These are phyloP conservation scores for Pyralis farinalis DNA, from an alignment of 2,888 invertebrate species.

Conservation along the genomic window DNA sequence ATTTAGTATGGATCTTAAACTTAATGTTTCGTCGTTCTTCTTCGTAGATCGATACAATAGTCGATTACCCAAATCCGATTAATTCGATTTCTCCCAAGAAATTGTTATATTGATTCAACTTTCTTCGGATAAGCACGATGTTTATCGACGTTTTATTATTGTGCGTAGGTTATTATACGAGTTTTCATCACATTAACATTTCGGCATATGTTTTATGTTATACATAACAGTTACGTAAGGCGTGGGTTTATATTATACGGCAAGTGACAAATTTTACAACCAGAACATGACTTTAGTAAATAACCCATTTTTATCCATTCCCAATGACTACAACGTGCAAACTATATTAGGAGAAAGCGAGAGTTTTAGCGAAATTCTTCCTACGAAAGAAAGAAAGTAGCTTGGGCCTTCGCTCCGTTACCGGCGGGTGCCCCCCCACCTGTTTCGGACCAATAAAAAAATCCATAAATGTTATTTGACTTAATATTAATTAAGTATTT, in stretches of 20 bases:
- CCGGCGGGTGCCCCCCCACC: too few relatives aligned
- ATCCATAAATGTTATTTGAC: too few relatives aligned
- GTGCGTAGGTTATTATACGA: slow-evolving; percentile 16
- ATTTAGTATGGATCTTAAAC: slow-evolving; percentile 3
- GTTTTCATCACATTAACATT: slow-evolving; percentile 1
- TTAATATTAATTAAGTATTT: too few relatives aligned
- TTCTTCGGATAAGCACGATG: slow-evolving; percentile 29
- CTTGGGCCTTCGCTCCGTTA: too few relatives aligned
- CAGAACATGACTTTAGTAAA: too few relatives aligned
- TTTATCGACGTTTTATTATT: slow-evolving; percentile 22
- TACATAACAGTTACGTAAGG: neutral
- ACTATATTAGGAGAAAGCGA: too few relatives aligned
- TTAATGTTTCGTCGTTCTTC: slow-evolving; percentile 1
- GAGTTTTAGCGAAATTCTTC: too few relatives aligned
- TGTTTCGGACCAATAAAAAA: too few relatives aligned
- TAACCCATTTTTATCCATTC: too few relatives aligned
- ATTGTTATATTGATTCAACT: slow-evolving; percentile 30
- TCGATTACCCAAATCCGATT: slow-evolving; percentile 18
- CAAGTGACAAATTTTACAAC: neutral
- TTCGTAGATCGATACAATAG: slow-evolving; percentile 4
- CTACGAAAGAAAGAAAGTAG: too few relatives aligned
- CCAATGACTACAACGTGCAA: too few relatives aligned
- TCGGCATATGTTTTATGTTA: slow-evolving; percentile 5
- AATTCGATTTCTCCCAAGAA: slow-evolving; percentile 40
- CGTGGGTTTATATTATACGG: neutral